Conservation (phyloP, 2,797 vertebrate species). For the Neopelma chrysocephalum region DNA sequence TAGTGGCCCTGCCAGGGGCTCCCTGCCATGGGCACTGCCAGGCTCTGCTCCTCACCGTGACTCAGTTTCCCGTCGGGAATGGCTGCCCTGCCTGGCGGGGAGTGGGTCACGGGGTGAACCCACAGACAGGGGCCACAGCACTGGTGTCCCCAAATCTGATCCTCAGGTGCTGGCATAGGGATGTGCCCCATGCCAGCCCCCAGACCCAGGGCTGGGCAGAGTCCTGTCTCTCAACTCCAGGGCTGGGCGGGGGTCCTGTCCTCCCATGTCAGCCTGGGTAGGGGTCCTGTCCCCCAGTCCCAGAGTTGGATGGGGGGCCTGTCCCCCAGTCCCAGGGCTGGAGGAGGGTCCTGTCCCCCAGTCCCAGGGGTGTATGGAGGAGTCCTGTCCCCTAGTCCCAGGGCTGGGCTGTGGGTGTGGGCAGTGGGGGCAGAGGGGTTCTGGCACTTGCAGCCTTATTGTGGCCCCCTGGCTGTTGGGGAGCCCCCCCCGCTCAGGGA, state of each 20-base stretch:
- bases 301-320: no score
- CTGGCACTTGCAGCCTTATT: not conserved
- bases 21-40: not conserved
- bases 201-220: fast-evolving
- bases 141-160: fast-evolving
- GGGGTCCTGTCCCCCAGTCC: not conserved
- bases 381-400: not conserved
- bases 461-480: fast-evolving
- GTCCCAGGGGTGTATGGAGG: fast-evolving
- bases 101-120: not conserved
- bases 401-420: not conserved
- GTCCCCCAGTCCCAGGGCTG: no score
- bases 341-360: not conserved
- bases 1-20: fast-evolving
- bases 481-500: not conserved
- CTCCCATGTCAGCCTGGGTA: no score
- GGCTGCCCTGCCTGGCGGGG: not conserved
- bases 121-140: fast-evolving
- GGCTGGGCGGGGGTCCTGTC: fast-evolving
- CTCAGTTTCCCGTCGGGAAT: not conserved
- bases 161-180: fast-evolving
- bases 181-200: not conserved
- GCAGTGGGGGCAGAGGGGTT: fast-evolving
- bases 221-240: no score
- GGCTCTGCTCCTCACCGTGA: not conserved